These are phyloP conservation scores for Poecilia velifera DNA, from an alignment of 2,797 vertebrate genomes.

Conservation along the genomic window DNA sequence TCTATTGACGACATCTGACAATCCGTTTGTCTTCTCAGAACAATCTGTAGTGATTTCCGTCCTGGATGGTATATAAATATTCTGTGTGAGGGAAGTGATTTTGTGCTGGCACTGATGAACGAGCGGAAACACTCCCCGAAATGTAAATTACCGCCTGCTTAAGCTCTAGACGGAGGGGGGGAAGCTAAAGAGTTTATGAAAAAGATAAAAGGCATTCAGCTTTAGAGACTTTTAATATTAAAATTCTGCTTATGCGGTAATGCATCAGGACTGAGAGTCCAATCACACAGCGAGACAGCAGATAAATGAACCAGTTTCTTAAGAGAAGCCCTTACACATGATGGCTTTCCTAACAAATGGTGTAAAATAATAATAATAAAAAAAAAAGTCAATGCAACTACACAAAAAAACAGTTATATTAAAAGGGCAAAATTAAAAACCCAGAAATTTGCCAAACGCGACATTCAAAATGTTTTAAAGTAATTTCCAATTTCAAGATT, in stretches of 20 bases:
- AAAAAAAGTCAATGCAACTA: background rate
- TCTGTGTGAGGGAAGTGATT: constrained; percentile 20
- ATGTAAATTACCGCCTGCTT: constrained; percentile 6
- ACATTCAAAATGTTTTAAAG: background rate
- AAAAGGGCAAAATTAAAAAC: background rate
- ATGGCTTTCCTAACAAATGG: background rate
- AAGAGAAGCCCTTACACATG: background rate
- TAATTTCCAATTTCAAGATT: background rate
- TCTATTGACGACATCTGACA: constrained; percentile 57
- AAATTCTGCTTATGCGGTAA: constrained; percentile 2
- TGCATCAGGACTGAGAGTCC: background rate
- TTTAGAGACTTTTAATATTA: constrained; percentile 14
- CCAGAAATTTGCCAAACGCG: background rate
- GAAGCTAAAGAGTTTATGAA: background rate
- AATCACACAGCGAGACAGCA: background rate
- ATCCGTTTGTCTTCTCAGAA: constrained; percentile 45
- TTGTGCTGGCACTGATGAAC: constrained; percentile 14
- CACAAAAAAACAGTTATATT: background rate
- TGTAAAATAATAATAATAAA: background rate
- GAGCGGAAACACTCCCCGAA: constrained; percentile 12
- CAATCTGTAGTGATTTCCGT: constrained; percentile 41
- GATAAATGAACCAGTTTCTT: constrained; percentile 1
- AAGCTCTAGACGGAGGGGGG: background rate
- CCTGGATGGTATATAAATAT: constrained; percentile 45
- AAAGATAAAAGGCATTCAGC: background rate